Conservation (phyloP, 2,797 vertebrate genomes). For the Schizopygopsis pylzovi region DNA sequence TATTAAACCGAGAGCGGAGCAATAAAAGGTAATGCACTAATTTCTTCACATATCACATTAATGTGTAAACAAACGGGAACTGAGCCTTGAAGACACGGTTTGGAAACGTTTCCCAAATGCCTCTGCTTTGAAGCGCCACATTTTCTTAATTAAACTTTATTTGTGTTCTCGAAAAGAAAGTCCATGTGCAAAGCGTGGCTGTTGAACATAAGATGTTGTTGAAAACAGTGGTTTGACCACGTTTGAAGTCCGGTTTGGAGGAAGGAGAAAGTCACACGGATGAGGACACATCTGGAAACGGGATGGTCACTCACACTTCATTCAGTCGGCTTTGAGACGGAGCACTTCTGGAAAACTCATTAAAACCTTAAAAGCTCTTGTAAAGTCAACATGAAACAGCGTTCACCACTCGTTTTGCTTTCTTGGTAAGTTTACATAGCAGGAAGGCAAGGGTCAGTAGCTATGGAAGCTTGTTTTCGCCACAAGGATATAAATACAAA, state of each 20-base stretch:
- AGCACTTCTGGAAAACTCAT: slow-evolving; percentile 21
- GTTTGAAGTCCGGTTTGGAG: slow-evolving; percentile 16
- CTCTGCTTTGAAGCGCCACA: background rate
- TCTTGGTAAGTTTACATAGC: background rate
- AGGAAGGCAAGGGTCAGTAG: background rate
- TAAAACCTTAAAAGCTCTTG: background rate
- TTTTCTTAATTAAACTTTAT: slow-evolving; percentile 45
- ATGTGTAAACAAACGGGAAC: slow-evolving; percentile 18
- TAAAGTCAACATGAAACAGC: background rate
- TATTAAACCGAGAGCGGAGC: background rate
- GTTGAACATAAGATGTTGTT: slow-evolving; percentile 11
- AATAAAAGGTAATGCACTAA: slow-evolving; percentile 14
- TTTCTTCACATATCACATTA: slow-evolving; percentile 11
- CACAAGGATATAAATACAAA: no score
- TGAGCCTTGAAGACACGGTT: background rate
- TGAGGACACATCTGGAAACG: slow-evolving; percentile 27
- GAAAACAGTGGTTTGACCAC: background rate
- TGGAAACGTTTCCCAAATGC: background rate
- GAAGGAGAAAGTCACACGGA: background rate
- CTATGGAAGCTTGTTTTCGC: no score
- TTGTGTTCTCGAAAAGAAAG: slow-evolving; percentile 16
- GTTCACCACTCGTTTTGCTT: background rate
- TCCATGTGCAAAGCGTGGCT: slow-evolving; percentile 9
- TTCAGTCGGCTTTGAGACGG: background rate
- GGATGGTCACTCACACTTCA: slow-evolving; percentile 26